Evolutionary conservation across 2,113 vertebrate genomes (phyloP).

Genomic region (Hypomesus transpacificus): DNA sequence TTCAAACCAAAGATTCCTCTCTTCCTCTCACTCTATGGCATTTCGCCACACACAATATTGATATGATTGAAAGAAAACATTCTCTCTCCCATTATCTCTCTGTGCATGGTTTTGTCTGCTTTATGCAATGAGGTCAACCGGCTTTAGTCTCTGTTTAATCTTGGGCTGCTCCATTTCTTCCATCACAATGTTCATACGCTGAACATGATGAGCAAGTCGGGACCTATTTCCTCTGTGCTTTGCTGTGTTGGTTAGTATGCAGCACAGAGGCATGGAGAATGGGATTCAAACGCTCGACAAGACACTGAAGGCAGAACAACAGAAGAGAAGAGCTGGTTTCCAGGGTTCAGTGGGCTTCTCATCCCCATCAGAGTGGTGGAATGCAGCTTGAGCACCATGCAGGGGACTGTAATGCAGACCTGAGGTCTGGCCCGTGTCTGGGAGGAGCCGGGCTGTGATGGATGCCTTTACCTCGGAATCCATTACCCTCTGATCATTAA

Average conservation of each 20-base stretch:
- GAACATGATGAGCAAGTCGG: too few relatives aligned
- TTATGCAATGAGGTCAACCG: neutral
- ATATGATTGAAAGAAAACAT: neutral
- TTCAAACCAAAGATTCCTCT: neutral
- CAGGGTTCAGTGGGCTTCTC: neutral
- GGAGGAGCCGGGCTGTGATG: neutral
- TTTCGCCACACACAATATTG: neutral
- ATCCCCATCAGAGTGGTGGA: neutral
- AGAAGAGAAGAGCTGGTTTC: neutral
- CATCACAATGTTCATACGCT: too few relatives aligned
- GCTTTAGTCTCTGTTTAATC: neutral
- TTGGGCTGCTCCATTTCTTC: neutral
- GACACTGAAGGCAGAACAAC: conserved; percentile 1
- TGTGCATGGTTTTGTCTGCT: too few relatives aligned
- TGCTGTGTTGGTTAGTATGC: neutral
- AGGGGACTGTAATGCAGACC: neutral
- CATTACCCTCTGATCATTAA: neutral
- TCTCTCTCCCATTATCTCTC: neutral
- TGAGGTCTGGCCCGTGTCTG: neutral
- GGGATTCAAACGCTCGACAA: neutral
- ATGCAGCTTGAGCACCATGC: neutral
- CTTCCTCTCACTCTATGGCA: neutral
- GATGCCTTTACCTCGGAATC: neutral
- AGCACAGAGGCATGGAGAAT: neutral
- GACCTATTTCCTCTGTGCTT: neutral